Conservation (phyloP, 2,797 vertebrate species). For the Dendrocincla tyrannina region DNA sequence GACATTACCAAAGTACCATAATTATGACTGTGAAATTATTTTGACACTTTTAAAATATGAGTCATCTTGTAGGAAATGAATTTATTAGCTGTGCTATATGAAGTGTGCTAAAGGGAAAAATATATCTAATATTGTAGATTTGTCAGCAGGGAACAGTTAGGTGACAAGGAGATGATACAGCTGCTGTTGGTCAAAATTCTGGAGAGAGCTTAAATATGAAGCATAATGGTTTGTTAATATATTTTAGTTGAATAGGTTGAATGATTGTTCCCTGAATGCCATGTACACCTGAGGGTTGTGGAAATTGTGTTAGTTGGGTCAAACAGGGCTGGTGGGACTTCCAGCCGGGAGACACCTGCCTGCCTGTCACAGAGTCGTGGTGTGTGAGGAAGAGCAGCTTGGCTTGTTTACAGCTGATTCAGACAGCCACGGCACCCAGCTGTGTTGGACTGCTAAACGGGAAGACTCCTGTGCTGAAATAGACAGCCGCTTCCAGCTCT, state of each 20-base stretch:
- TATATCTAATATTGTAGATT: not conserved
- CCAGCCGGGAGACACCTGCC: not conserved
- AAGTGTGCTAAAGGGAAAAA: not conserved
- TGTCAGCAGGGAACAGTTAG: not conserved
- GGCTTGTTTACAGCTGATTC: not conserved
- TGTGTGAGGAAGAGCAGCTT: accelerated
- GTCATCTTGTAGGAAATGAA: not conserved
- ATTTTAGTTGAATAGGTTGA: not conserved
- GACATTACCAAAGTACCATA: conserved; percentile 8
- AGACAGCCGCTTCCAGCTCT: not conserved
- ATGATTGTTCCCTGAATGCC: not conserved
- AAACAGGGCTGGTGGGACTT: not conserved
- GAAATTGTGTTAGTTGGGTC: not conserved
- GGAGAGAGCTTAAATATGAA: not conserved
- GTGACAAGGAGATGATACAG: not conserved
- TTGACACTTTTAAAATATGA: conserved; percentile 51
- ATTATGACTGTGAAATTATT: conserved; percentile 51
- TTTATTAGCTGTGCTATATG: not conserved
- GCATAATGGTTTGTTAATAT: not conserved
- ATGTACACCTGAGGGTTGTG: not conserved
- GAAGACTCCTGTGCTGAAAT: not conserved
- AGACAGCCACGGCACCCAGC: accelerated
- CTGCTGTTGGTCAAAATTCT: not conserved
- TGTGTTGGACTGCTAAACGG: accelerated
- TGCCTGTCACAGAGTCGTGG: accelerated